Conservation (phyloP, 1,140 invertebrate genomes). For the Lepidurus couesii region DNA sequence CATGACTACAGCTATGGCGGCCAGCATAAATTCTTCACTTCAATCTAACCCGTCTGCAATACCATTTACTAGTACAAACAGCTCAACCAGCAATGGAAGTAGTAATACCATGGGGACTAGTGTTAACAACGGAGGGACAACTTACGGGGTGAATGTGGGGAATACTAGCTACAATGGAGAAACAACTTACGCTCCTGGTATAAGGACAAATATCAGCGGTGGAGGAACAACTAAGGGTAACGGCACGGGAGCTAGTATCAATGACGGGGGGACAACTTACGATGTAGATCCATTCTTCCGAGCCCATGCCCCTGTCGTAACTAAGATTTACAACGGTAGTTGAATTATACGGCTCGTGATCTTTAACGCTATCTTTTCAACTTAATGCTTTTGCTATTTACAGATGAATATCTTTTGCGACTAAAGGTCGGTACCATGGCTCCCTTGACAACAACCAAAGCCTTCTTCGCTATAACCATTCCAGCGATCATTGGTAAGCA, state of each 20-base stretch:
- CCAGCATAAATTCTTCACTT: background rate
- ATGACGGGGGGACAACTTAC: background rate
- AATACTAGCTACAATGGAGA: background rate
- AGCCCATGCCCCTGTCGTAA: background rate
- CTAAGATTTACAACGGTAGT: slow-evolving; percentile 9
- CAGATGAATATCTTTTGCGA: background rate
- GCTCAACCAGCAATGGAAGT: no score
- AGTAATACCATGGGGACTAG: no score
- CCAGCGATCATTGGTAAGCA: background rate
- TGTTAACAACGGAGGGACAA: background rate
- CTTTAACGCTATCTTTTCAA: background rate
- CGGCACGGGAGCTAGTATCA: background rate
- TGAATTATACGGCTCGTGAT: background rate
- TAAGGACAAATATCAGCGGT: background rate
- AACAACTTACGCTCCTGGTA: background rate
- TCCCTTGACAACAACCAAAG: background rate
- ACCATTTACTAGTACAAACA: background rate
- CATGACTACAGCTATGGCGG: background rate
- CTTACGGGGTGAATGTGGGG: background rate
- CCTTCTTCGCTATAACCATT: background rate
- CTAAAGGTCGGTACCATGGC: background rate
- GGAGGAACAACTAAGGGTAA: background rate
- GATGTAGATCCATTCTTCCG: background rate
- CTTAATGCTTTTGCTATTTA: background rate
- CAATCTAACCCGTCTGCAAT: background rate